Conservation (phyloP, 2,888 invertebrate genomes). For the Pristionchus mayeri region DNA sequence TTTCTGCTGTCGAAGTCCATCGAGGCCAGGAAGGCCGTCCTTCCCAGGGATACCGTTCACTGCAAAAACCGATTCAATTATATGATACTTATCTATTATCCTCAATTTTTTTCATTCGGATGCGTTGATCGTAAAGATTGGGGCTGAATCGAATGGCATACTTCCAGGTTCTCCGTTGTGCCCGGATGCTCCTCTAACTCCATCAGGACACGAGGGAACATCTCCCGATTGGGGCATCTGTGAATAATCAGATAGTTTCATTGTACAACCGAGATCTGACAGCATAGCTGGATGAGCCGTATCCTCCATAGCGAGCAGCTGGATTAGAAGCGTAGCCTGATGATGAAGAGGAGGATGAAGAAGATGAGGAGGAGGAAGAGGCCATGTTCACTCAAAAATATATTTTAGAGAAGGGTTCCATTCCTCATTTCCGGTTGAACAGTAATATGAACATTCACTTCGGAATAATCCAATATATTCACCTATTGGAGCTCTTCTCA, state of each 20-base stretch:
- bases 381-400: too few relatives aligned
- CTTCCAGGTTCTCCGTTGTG: conserved; percentile 11
- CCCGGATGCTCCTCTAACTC: background rate
- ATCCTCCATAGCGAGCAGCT: background rate
- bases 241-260: background rate
- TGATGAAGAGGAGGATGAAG: too few relatives aligned
- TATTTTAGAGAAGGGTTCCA: background rate
- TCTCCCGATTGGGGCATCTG: background rate
- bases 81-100: background rate
- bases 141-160: background rate
- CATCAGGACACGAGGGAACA: background rate
- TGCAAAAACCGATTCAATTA: background rate
- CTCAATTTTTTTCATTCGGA: too few relatives aligned
- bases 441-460: background rate
- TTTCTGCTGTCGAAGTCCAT: background rate
- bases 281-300: background rate
- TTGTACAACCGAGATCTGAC: background rate
- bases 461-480: background rate
- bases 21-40: background rate
- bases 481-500: background rate
- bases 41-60: background rate
- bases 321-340: too few relatives aligned
- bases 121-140: too few relatives aligned
- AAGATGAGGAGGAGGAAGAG: too few relatives aligned
- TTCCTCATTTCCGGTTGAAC: background rate